Evolutionary conservation across 2,888 invertebrate genomes (phyloP).

Genomic region (Urechis unicinctus): DNA sequence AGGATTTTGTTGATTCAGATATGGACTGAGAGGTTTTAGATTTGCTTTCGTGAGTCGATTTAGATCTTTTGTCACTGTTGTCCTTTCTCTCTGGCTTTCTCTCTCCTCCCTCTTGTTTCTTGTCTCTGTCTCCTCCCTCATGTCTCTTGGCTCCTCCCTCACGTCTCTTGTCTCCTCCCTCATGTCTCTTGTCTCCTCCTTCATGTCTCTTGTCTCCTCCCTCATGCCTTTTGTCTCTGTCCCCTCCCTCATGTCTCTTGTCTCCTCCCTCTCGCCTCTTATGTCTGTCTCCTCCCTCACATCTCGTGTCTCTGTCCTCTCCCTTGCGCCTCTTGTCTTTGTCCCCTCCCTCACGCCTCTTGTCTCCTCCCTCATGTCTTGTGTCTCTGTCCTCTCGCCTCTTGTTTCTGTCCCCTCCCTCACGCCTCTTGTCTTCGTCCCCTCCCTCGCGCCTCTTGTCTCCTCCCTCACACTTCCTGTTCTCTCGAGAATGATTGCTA

Average conservation of each 20-base stretch:
- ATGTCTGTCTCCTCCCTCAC: not conserved
- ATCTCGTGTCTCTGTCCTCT: not conserved
- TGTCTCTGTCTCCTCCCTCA: not conserved
- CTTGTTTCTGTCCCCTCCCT: not conserved
- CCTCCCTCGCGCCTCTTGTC: too few relatives aligned
- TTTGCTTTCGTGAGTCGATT: too few relatives aligned
- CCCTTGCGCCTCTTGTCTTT: too few relatives aligned
- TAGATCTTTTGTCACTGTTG: not conserved
- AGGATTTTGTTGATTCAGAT: too few relatives aligned
- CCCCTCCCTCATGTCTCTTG: not conserved
- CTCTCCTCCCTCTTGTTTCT: not conserved
- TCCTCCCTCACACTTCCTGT: too few relatives aligned
- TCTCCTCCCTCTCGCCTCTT: not conserved
- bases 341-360: too few relatives aligned
- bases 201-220: too few relatives aligned
- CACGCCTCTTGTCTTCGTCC: not conserved
- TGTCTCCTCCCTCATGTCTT: not conserved
- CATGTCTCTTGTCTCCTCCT: too few relatives aligned
- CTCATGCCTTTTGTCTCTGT: too few relatives aligned
- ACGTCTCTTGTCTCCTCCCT: too few relatives aligned
- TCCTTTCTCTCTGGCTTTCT: not conserved
- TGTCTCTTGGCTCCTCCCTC: too few relatives aligned
- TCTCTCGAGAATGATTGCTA: not conserved
- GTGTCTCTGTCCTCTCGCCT: not conserved
- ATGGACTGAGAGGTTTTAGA: too few relatives aligned